Conservation (phyloP, 2,797 vertebrate species). For the Thaleichthys pacificus region DNA sequence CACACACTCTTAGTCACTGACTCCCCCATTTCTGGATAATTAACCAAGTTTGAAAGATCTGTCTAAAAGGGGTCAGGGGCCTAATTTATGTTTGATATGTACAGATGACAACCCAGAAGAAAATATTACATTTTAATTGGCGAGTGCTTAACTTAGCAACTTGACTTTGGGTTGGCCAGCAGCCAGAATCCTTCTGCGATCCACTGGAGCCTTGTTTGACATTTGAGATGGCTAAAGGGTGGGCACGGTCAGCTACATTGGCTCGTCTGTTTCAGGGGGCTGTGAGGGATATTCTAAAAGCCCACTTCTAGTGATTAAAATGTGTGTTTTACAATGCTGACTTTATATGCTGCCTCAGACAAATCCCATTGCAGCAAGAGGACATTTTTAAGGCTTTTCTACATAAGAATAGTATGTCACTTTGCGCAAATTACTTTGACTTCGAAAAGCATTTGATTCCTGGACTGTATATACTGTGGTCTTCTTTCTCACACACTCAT, state of each 20-base stretch:
- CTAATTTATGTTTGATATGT: constrained; percentile 50
- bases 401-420: background rate
- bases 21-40: constrained; percentile 32
- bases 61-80: constrained; percentile 44
- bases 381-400: background rate
- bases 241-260: constrained; percentile 34
- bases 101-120: constrained; percentile 38
- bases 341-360: background rate
- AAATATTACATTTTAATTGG: constrained; percentile 54
- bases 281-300: constrained; percentile 4
- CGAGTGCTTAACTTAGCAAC: constrained; percentile 49
- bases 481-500: background rate
- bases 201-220: constrained; percentile 49
- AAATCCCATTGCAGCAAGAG: background rate
- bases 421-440: background rate
- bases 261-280: background rate
- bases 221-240: constrained; percentile 46
- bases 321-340: background rate
- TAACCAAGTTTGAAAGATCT: constrained; percentile 36
- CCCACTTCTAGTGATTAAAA: background rate
- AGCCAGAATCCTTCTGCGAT: constrained; percentile 42
- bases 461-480: too few relatives aligned
- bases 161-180: constrained; percentile 41
- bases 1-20: constrained; percentile 12
- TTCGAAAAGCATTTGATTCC: too few relatives aligned